Percentiles rank a stretch among this genome's conserved stretches.
These are phyloP conservation scores for Zapus hudsonius DNA, from an alignment of 2,113 vertebrate genomes.

Conservation along the genomic window DNA sequence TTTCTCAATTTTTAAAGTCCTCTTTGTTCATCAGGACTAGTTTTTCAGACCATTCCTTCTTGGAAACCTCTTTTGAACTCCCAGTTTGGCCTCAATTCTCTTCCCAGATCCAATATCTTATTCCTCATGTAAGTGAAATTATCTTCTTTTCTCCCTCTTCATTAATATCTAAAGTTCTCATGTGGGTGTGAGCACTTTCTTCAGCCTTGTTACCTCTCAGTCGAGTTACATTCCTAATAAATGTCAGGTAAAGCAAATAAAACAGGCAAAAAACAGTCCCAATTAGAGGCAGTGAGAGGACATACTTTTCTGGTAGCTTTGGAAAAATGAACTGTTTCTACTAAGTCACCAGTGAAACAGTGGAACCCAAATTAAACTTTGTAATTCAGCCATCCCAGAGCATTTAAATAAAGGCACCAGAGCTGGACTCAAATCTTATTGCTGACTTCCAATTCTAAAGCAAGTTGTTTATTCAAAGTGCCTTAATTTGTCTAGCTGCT, in stretches of 20 bases:
- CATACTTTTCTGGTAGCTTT: not conserved
- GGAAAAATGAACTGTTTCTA: slow-evolving; percentile 35
- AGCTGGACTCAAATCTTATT: not conserved
- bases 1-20: not conserved
- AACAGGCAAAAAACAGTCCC: not conserved
- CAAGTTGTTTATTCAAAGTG: slow-evolving; percentile 15
- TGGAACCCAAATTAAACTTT: slow-evolving; percentile 23
- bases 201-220: not conserved
- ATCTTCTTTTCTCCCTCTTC: not conserved
- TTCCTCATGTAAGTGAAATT: slow-evolving; percentile 4
- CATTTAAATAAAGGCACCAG: not conserved
- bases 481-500: slow-evolving; percentile 32
- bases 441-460: slow-evolving; percentile 28
- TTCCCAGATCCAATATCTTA: not conserved
- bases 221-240: slow-evolving; percentile 1
- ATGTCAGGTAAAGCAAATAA: not conserved
- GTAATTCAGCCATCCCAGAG: not conserved
- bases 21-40: not conserved
- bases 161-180: slow-evolving; percentile 25
- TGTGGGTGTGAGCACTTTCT: not conserved
- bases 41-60: not conserved
- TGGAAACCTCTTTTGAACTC: not conserved
- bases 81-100: not conserved
- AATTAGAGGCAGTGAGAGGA: not conserved
- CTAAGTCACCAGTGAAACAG: not conserved